Percentiles rank a stretch among this genome's conserved stretches.
Evolutionary conservation across 53 echinoderm and acorn worm genomes (phyloP).

Genomic region (Zoroaster sp.): DNA sequence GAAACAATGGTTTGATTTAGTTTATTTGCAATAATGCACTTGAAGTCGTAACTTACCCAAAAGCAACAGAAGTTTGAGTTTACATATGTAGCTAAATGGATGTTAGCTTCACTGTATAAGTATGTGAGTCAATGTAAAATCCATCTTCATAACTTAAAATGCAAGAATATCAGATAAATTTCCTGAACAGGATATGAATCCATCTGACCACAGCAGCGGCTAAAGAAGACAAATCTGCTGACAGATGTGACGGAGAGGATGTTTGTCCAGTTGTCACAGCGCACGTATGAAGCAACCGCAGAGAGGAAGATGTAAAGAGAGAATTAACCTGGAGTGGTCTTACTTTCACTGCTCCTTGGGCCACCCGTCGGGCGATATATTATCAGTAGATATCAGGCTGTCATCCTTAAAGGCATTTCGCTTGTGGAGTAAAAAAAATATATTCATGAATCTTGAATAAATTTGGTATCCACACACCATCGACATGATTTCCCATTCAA

Average conservation of each 20-base stretch:
- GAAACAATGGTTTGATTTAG: not conserved
- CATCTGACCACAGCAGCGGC: not conserved
- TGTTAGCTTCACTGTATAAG: not conserved
- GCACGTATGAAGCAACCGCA: not conserved
- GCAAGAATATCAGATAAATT: not conserved
- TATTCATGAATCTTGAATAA: not conserved
- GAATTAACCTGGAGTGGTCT: constrained; percentile 4
- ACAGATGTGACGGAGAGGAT: not conserved
- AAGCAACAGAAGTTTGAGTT: not conserved
- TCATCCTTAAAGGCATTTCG: constrained; percentile 2
- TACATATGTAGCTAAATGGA: not conserved
- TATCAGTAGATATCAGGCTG: not conserved
- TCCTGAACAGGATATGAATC: not conserved
- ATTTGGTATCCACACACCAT: not conserved
- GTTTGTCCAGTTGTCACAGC: constrained; percentile 35
- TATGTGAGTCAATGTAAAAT: not conserved
- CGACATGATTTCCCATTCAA: constrained; percentile 1
- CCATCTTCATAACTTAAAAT: not conserved
- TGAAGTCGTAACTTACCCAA: not conserved
- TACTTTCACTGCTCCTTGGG: constrained; percentile 26
- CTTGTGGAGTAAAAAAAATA: not conserved
- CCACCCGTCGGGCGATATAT: not conserved
- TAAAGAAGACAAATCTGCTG: not conserved
- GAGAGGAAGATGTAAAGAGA: not conserved
- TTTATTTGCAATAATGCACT: not conserved